Evolutionary conservation across 2,888 invertebrate genomes (phyloP), one percentile per base, ranked within the genome.

Genomic region (Clivina fossor): DNA sequence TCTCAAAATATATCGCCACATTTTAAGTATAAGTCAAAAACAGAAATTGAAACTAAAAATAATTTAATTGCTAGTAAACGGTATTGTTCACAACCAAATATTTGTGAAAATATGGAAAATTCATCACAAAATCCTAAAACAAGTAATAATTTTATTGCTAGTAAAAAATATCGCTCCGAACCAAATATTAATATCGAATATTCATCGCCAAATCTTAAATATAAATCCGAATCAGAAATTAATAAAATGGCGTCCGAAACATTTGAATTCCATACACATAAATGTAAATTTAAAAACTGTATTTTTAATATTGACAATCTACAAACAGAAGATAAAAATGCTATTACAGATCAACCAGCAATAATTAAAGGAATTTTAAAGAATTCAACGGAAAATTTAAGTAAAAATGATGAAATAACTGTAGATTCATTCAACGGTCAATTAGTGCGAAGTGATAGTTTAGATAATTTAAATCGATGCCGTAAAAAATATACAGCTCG

Each of bases 321-420:
- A 35, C 78, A 76, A 63, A 26, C 76, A 78, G 65, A 77, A 77
- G 2, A 75, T 74, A 65, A 78, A 76, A 62, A 76, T 78, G 32
- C 66, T 76, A 8, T 78, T 75, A 60, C 76, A 78, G 58, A 66
- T 76, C 13, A 76, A 76, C 60, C 48, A 55, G 58, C 41, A 37
- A n/a, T n/a, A n/a, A 43, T 65, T 5, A 71, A 71, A 62, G 61
- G 71, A 55, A 72, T 71, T 54, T 61, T 71, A 48, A 71, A 71
- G 61, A 68, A 65, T 49, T 68, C 66, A 47, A 66, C 64, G 43
- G 71, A 71, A 60, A 61, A 59, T 41, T 50, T 66, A 30, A 57
- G 16, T 35, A 24, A 5, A 61, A 67, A 65, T 48, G 43, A 55
- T 66, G 33, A 59, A 64, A 35, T 63, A 61, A 57, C 57, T 58